A percentile compares a stretch with the other conserved stretches of the same genome.
Conservation (phyloP, 2,113 vertebrate species). For the Syngnathus typhle region DNA sequence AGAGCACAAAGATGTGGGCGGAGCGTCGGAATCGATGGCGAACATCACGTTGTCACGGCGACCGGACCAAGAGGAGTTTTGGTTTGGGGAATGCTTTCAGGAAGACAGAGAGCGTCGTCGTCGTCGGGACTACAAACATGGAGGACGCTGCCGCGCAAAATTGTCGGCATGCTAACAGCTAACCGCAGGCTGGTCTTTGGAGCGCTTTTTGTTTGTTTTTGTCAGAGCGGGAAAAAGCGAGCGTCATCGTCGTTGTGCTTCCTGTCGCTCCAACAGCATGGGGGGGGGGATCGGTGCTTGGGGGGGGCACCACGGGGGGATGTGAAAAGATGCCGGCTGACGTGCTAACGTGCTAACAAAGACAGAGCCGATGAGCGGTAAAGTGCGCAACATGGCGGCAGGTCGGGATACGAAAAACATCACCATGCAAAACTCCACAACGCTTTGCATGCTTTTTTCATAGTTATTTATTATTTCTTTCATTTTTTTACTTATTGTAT, state of each 20-base stretch:
- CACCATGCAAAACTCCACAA: slow-evolving; percentile 74
- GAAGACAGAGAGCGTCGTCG: slow-evolving; percentile 50
- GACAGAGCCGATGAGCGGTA: slow-evolving; percentile 38
- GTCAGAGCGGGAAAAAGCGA: slow-evolving; percentile 8
- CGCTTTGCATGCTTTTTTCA: slow-evolving; percentile 69
- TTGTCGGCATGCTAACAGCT: slow-evolving; percentile 17
- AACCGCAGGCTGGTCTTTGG: slow-evolving; percentile 33
- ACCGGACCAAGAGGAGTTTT: slow-evolving; percentile 35
- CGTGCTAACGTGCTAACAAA: slow-evolving; percentile 23
- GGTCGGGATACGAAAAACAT: slow-evolving; percentile 53
- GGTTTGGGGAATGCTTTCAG: slow-evolving; percentile 38
- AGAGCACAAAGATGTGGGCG: slow-evolving; percentile 20
- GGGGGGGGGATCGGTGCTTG: neutral
- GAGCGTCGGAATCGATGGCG: slow-evolving; percentile 24
- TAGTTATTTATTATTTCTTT: slow-evolving; percentile 24
- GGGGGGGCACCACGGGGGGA: neutral
- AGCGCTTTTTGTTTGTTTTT: slow-evolving; percentile 1
- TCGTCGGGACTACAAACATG: slow-evolving; percentile 14
- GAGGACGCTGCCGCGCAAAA: slow-evolving; percentile 22
- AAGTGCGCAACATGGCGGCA: slow-evolving; percentile 56
- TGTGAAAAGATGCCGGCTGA: neutral
- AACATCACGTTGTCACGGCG: slow-evolving; percentile 16
- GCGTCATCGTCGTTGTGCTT: slow-evolving; percentile 18
- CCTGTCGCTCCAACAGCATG: neutral
- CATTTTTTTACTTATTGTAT: neutral